Evolutionary conservation across 2,888 invertebrate species (phyloP), one percentile per base, ranked within the genome.

Genomic region (Philonicus albiceps): DNA sequence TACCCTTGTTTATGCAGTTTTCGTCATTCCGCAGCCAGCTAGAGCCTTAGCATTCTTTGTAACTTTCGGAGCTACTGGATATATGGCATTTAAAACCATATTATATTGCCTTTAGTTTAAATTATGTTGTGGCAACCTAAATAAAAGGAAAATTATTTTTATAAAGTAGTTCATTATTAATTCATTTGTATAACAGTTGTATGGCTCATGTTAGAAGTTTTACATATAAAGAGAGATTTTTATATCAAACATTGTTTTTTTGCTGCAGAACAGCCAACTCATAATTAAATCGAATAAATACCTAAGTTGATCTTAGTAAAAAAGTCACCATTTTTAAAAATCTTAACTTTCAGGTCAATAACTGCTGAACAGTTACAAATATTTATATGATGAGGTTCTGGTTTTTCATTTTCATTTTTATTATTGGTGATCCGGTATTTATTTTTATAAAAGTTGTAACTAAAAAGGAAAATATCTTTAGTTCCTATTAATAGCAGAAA

Each of bases 1-100:
- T 89, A 94, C 94, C 0, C 49, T 94, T 73, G 93, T 93, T 2
- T 95, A 95, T 90, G 93, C 94, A n/a, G 90, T 93, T 13, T 90
- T 92, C 19, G 92, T 93, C 2, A 88, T 94, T 37, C 93, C 93
- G 4, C 94, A 94, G 89, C 94, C 94, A 6, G 90, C 93, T 2
- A 91, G 94, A 86, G 93, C 90, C 0, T 86, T 94, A 3, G 87
- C 92, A 19, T 94, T 92, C 89, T 89, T 90, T n/a, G 91, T 91
- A 6, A 93, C 93, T 0, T 89, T 92, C 30, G 16, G 88, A 1
- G 89, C 92, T 49, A 93, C 93, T 27, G 85, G 90, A 3, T 94
- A 93, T 88, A 94, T 94, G 94, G 92, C 92, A 0, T n/a, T 92
- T 2, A 90, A 90, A 86, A 90, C 91, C 13, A 37, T 91, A 22